Percentiles rank a stretch among this genome's conserved stretches.
phyloP scores from a whole-genome alignment of 2,888 invertebrate species.

The Smittia aterrima region DNA sequence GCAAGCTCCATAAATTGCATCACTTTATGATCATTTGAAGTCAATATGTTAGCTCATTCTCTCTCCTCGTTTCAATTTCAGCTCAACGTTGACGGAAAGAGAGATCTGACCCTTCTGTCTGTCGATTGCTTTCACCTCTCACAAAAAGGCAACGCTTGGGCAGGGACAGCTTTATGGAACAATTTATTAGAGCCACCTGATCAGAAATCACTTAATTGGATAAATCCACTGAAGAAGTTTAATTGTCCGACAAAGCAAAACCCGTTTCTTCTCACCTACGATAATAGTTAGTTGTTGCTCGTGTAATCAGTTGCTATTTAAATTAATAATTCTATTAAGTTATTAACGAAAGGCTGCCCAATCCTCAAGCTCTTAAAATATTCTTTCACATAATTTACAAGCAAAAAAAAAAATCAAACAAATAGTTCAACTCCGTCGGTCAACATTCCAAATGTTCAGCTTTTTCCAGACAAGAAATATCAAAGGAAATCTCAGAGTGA shows the following conservation, averaged over 20 bases:
- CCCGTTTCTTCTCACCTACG: slow-evolving; percentile 55
- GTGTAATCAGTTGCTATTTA: no score
- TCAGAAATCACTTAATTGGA: slow-evolving; percentile 52
- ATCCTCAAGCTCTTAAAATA: no score
- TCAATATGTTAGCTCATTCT: background rate
- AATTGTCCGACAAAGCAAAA: slow-evolving; percentile 55
- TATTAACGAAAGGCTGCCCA: no score
- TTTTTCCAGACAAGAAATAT: no score
- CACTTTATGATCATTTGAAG: slow-evolving; percentile 12
- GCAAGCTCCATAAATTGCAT: background rate
- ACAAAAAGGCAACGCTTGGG: slow-evolving; percentile 57
- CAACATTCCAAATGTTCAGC: no score
- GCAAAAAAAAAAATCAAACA: no score
- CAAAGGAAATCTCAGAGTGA: no score
- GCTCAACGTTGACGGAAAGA: slow-evolving; percentile 47
- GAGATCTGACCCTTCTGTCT: slow-evolving; percentile 55
- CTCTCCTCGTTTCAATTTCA: slow-evolving; percentile 1
- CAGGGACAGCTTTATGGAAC: slow-evolving; percentile 58
- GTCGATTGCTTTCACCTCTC: slow-evolving; percentile 60
- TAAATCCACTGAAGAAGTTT: slow-evolving; percentile 50
- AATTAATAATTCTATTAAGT: no score
- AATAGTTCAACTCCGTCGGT: no score
- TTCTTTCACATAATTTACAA: no score
- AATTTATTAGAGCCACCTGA: slow-evolving; percentile 57
- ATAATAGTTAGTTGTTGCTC: slow-evolving; percentile 43